Base-by-base conservation (phyloP, 1,140 invertebrate genomes). In the Ceratosolen solmsi region DNA sequence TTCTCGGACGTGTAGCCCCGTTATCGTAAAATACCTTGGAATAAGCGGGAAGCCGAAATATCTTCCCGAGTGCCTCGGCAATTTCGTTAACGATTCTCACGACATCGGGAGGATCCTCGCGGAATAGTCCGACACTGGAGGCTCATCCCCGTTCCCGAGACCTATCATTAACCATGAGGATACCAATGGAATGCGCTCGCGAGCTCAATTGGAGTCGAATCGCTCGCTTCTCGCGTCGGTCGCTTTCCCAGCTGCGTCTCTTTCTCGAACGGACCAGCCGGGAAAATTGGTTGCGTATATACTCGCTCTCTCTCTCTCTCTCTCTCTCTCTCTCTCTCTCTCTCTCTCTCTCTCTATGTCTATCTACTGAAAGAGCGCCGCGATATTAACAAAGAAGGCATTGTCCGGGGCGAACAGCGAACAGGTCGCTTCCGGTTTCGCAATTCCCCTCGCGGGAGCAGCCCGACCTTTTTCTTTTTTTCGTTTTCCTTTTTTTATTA, bases 211-310 rank as follows among this genome's bases (percentile, higher is more conserved):
- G 7, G 51, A 54, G 3, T 4, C 51, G 51, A 54, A 7, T 46
- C 41, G 41, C 5, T 46, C 5, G 41, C 41, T 46, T 7, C 41
- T 13, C 41, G 41, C 13, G 41, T 13, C 41, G n/a, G 5, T 13
- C 41, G 51, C 13, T 15, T 15, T 22, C 5, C 51, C 13, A 54
- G 51, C 51, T 22, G 5, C 70, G 71, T 58, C 72, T 82, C 54
- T 30, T 74, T 51, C 68, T 73, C 33, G 68, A 77, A 25, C 75
- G 46, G 38, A n/a, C 7, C 4, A 68, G 36, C 9, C 56, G 80
- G 27, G 80, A 76, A 72, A 82, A 79, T 71, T 20, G 51, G 65
- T 58, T 56, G 71, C n/a, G n/a, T n/a, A n/a, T n/a, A n/a, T n/a
- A n/a, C n/a, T n/a, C n/a, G n/a, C n/a, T 46, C 54, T 33, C 36